Base-by-base conservation (phyloP, 2,113 vertebrate species). In the Xiphophorus maculatus region DNA sequence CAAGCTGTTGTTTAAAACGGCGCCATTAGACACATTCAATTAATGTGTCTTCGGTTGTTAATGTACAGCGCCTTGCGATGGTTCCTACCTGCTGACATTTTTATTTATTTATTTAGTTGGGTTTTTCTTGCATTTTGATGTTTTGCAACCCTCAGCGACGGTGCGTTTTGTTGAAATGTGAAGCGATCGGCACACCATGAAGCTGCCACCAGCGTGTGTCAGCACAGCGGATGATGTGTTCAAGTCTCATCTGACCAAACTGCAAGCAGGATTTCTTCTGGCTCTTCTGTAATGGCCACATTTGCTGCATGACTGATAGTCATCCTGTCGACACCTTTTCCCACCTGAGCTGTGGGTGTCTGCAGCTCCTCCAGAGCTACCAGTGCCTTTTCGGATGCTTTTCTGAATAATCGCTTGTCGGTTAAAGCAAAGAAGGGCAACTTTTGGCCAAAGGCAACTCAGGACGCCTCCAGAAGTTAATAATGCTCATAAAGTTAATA, bases 1-100 rank as follows among this genome's bases (percentile, higher is more conserved):
- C 28, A 2, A 66, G 66, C 58, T 51, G 25, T 30, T 25, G 79
- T 84, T 71, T 73, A 65, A 44, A 22, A 1, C 32, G 32, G 22
- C 69, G 67, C 42, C 51, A n/a, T 25, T 79, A 58, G 70, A 72
- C 65, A 58, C 2, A n/a, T 58, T 10, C 25, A n/a, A n/a, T 10
- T 58, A n/a, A 58, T n/a, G 51, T n/a, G 8, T n/a, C 51, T 25
- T 9, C 25, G 6, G 51, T 25, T n/a, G 17, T 48, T 19, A 48
- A 48, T 19, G 44, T 19, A 42, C 4, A 48, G 14, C 17, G 42
- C 14, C 8, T 8, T 22, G 17, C 22, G 9, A 54, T 54, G 22
- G 48, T n/a, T 58, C 51, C 25, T n/a, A 58, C 25, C 51, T 22
- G 7, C 1, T 54, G 48, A 58, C 25, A 9, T 58, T 58, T 37